These are phyloP conservation scores for Anthrax anthrax DNA, from an alignment of 2,888 invertebrate species.

Conservation along the genomic window DNA sequence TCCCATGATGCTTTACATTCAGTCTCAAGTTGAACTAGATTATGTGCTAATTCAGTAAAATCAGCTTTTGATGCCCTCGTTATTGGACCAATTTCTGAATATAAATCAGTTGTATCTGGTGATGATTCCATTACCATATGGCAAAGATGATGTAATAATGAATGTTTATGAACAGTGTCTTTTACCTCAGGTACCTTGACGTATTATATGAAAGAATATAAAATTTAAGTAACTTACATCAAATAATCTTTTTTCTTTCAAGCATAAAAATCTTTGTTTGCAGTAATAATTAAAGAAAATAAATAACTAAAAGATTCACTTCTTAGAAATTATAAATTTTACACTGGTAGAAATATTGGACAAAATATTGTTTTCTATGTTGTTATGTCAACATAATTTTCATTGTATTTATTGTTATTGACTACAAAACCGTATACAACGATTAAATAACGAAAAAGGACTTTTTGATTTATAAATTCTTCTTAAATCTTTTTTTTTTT, in stretches of 20 bases:
- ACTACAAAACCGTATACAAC: too few species aligned
- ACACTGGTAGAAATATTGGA: too few species aligned
- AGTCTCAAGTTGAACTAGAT: constrained; percentile 74
- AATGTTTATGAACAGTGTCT: constrained; percentile 98
- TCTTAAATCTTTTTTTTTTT: too few species aligned
- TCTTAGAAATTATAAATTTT: too few species aligned
- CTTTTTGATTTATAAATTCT: too few species aligned
- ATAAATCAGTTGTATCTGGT: constrained; percentile 89
- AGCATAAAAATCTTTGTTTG: too few species aligned
- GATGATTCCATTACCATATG: constrained; percentile 95
- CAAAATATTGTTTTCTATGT: too few species aligned
- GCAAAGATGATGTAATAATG: constrained; percentile 90
- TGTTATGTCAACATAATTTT: too few species aligned
- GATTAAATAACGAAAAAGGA: too few species aligned
- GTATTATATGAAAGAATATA: neutral
- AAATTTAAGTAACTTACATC: neutral
- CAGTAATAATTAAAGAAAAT: too few species aligned
- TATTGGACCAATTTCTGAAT: constrained; percentile 90
- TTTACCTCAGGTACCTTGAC: constrained; percentile 83
- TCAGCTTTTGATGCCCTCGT: constrained; percentile 88
- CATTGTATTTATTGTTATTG: too few species aligned
- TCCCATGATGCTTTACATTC: constrained; percentile 98
- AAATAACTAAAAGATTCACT: too few species aligned
- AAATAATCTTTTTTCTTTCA: neutral
- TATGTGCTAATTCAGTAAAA: constrained; percentile 78